Base-by-base conservation (phyloP, 1,140 invertebrate species). In the Neodiprion virginianus region DNA sequence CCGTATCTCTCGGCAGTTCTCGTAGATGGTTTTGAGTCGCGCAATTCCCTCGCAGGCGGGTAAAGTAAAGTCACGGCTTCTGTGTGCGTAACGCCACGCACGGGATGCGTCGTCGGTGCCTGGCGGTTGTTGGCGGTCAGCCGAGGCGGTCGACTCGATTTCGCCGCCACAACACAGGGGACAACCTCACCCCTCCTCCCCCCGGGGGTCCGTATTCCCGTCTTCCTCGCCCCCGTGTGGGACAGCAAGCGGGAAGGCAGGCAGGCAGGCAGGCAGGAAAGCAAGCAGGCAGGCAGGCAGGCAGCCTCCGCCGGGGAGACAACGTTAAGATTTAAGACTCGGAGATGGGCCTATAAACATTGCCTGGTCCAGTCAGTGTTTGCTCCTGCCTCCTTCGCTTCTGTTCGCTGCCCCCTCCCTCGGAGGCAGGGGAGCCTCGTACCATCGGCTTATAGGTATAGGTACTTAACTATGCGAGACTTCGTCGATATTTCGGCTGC, bases 321-420 rank as follows among this genome's bases (percentile, higher is more conserved):
- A 88, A 88, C 87, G 85, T 85, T 86, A 88, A 88, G 87, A 88
- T 88, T 88, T 88, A 88, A 88, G 85, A 84, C 87, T 86, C 79
- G 74, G 77, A 84, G 86, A 87, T 88, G 86, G 84, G 86, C 87
- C 87, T 88, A 88, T 88, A 88, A 88, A 88, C 87, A 87, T 88
- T 61, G 81, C 85, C 84, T 81, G 79, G 82, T 79, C 81, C 81
- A 83, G 80, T 82, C 80, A 81, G 78, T 48, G 76, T 81, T 78
- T 83, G 82, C 78, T 79, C 74, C 81, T 80, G 79, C 80, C 74
- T 85, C 61, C 53, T 67, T 83, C 80, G 85, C 82, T 86, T 86
- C 82, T 86, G 85, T 87, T 86, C 83, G 81, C 78, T 84, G 76
- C 50, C 74, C 79, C 75, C 85, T 80, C 75, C 77, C 77, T 83